A percentile compares a stretch with the other conserved stretches of the same genome.
Conservation (phyloP, 2,797 vertebrate species). For the Platyrinchus mystaceus region DNA sequence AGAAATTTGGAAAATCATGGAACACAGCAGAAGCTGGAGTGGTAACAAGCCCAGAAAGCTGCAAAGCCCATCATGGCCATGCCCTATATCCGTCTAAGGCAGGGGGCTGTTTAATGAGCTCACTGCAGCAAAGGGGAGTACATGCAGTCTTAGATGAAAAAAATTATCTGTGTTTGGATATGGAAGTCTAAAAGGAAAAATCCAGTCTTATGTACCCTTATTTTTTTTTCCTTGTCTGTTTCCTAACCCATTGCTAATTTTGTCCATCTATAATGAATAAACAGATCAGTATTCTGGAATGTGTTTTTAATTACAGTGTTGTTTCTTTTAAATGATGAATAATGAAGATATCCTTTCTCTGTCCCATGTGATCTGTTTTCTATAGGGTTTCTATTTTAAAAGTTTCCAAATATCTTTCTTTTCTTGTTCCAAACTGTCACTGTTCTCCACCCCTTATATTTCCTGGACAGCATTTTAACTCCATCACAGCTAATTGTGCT, state of each 20-base stretch:
- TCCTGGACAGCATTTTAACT: conserved; percentile 33
- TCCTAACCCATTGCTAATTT: conserved; percentile 10
- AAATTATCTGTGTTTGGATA: neutral
- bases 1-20: neutral
- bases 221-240: neutral
- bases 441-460: conserved; percentile 4
- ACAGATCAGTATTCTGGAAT: neutral
- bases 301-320: conserved; percentile 52
- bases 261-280: conserved; percentile 14
- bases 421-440: neutral
- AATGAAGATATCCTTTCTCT: conserved; percentile 45
- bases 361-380: conserved; percentile 10
- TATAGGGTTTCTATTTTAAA: conserved; percentile 11
- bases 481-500: neutral
- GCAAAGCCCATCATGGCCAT: neutral
- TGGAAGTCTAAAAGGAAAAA: neutral
- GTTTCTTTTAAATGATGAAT: conserved; percentile 44
- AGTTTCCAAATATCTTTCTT: neutral
- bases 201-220: neutral
- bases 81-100: neutral
- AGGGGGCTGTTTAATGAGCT: neutral
- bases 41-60: conserved; percentile 1
- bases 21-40: neutral
- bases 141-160: neutral
- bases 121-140: neutral